Base-by-base conservation (phyloP, 2,113 vertebrate genomes). In the Cyprinodon variegatus region DNA sequence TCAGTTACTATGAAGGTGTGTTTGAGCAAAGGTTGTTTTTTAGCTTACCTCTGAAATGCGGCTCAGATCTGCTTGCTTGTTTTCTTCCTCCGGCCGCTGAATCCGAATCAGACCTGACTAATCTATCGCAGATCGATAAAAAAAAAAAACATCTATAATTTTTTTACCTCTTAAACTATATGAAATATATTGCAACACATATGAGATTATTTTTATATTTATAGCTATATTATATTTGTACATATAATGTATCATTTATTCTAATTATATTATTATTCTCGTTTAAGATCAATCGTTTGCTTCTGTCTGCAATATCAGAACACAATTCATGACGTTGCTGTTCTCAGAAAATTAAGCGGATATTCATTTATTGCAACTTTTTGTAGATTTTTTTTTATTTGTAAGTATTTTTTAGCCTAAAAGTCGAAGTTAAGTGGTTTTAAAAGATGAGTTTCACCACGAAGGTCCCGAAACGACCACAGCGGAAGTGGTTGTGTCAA, bases 401-500 rank as follows among this genome's bases (percentile, higher is more conserved):
- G 29, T 46, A 2, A 20, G 5, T 50, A 0, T 4, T 40, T 3
- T 67, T 20, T 29, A 11, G 38, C 3, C 59, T 9, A 2, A 3
- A 29, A n/a, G 8, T 5, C 0, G 38, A 3, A 10, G 0, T 50
- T 53, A 15, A 81, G 46, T 64, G 38, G 73, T 48, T 86, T 17
- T 36, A 1, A n/a, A 9, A n/a, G 17, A 7, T 53, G 6, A 2
- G 13, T 53, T 3, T 4, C 13, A 2, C 62, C 10, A 6, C 12
- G 1, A 65, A 15, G 3, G 14, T 64, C 8, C 65, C 76, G 20
- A 43, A 63, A 10, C 13, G 45, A 5, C 8, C 12, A 65, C 14
- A 65, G 77, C 88, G 90, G 92, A 93, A 93, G 88, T 88, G 69
- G 70, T 75, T 63, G 48, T 60, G 13, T 5, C 0, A 4, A 13